phyloP scores from a whole-genome alignment of 2,888 invertebrate genomes.

The Drosophila leonis region DNA sequence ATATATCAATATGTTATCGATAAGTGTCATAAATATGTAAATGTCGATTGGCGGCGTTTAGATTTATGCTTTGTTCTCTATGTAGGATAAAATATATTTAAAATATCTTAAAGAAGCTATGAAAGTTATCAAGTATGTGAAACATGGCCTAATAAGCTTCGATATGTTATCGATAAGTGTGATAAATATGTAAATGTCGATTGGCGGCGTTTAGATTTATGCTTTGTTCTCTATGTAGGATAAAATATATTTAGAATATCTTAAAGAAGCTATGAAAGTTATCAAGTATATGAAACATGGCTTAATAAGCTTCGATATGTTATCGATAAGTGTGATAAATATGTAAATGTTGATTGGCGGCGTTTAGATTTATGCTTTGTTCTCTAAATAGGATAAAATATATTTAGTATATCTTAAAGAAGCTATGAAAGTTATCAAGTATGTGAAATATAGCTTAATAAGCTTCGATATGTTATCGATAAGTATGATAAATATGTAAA shows the following conservation, averaged over 20 bases:
- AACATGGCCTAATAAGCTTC: neutral
- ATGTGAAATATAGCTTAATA: neutral
- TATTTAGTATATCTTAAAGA: neutral
- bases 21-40: constrained; percentile 1
- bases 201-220: neutral
- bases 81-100: neutral
- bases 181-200: constrained; percentile 7
- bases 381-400: neutral
- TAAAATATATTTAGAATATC: neutral
- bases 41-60: constrained; percentile 2
- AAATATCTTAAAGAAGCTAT: neutral
- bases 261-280: neutral
- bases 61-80: neutral
- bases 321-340: constrained; percentile 8
- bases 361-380: neutral
- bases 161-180: constrained; percentile 3
- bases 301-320: neutral
- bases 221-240: neutral
- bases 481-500: constrained; percentile 1
- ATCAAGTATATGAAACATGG: neutral
- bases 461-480: constrained; percentile 2
- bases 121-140: neutral
- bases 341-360: constrained; percentile 5
- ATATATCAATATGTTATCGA: constrained; percentile 1
- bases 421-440: neutral